Conservation (phyloP, 2,113 vertebrate genomes). For the Ptilorrhoa leucosticta region DNA sequence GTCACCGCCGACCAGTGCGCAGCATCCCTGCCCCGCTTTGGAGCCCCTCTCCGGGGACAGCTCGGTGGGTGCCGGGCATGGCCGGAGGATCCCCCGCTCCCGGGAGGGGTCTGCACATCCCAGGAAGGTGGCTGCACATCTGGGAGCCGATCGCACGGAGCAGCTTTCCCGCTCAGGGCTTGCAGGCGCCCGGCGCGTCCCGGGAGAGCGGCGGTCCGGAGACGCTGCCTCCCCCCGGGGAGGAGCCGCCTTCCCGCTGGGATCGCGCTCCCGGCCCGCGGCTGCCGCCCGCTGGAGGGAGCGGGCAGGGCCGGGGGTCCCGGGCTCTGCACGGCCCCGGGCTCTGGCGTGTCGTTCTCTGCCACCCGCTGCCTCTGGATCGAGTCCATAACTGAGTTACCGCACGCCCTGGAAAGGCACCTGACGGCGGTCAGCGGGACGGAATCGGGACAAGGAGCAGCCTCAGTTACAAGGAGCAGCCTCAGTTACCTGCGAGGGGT, state of each 20-base stretch:
- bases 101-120: fast-evolving
- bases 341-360: fast-evolving
- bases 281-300: conserved; percentile 43
- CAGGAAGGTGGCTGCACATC: fast-evolving
- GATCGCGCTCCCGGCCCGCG: background rate
- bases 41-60: background rate
- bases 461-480: background rate
- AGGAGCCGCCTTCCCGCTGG: background rate
- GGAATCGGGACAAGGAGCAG: background rate
- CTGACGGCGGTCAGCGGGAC: background rate
- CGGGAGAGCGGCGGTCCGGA: background rate
- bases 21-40: background rate
- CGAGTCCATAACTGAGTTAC: fast-evolving
- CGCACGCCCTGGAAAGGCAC: fast-evolving
- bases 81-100: fast-evolving
- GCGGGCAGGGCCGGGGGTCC: background rate
- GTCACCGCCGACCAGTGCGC: background rate
- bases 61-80: background rate
- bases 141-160: background rate
- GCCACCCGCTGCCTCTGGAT: background rate
- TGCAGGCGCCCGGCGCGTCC: background rate
- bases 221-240: fast-evolving
- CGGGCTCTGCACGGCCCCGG: fast-evolving
- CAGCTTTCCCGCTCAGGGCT: background rate
- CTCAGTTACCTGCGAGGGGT: fast-evolving